A percentile compares a stretch with the other conserved stretches of the same genome.
These are phyloP conservation scores for Perca fluviatilis DNA, from an alignment of 2,113 vertebrate species.

Conservation along the genomic window DNA sequence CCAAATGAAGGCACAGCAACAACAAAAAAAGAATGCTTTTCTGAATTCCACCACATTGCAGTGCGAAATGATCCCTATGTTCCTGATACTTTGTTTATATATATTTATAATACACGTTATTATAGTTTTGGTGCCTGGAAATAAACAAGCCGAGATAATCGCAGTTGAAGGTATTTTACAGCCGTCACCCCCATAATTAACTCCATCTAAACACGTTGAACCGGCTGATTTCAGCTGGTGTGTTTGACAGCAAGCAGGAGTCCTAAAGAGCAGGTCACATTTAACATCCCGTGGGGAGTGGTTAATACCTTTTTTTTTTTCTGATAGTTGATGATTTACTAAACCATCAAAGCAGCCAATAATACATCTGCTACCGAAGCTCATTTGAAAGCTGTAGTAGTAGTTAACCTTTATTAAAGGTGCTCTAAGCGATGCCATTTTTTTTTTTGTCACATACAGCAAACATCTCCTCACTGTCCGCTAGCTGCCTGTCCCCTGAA, in stretches of 20 bases:
- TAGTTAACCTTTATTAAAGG: background rate
- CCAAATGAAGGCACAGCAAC: background rate
- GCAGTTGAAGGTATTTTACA: conserved; percentile 8
- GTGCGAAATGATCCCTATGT: background rate
- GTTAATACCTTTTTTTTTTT: background rate
- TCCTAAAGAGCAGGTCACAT: background rate
- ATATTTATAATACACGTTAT: background rate
- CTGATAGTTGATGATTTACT: background rate
- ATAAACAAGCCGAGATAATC: conserved; percentile 2
- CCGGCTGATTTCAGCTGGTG: background rate
- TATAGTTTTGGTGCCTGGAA: background rate
- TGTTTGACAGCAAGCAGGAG: background rate
- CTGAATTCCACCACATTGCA: conserved; percentile 11
- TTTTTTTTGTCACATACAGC: too few species aligned
- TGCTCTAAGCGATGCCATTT: too few species aligned
- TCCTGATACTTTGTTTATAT: conserved; percentile 28
- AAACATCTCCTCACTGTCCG: too few species aligned
- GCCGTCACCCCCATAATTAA: background rate
- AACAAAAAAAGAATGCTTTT: conserved; percentile 14
- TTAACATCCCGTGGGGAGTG: background rate
- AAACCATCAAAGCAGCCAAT: background rate
- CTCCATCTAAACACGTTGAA: conserved; percentile 1
- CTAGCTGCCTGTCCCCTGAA: too few species aligned
- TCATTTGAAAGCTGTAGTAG: background rate
- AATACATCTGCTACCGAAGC: background rate